Conservation (phyloP, 2,797 vertebrate genomes). For the Pangasius larnaudii region DNA sequence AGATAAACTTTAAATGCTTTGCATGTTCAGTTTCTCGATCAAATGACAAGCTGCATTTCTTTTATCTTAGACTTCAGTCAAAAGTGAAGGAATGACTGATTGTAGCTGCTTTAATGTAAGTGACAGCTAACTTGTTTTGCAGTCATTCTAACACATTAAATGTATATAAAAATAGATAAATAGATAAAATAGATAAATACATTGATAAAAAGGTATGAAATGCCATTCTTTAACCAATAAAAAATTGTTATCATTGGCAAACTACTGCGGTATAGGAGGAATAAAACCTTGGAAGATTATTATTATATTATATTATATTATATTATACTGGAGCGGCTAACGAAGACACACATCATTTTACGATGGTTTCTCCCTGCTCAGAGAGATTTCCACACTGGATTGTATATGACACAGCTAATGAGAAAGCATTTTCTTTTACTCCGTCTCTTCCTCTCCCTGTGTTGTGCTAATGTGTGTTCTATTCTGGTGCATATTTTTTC, state of each 20-base stretch:
- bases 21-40: neutral
- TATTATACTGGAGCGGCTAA: slow-evolving; percentile 24
- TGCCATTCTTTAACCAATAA: neutral
- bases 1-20: neutral
- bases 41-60: neutral
- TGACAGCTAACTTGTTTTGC: neutral
- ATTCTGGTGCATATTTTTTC: slow-evolving; percentile 13
- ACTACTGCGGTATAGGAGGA: neutral
- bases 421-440: slow-evolving; percentile 30
- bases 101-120: neutral
- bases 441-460: slow-evolving; percentile 16
- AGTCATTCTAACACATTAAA: neutral
- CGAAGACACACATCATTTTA: slow-evolving; percentile 36
- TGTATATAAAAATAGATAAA: neutral
- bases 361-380: slow-evolving; percentile 16
- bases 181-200: neutral
- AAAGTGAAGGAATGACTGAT: neutral
- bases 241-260: neutral
- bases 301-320: neutral
- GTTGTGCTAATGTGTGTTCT: slow-evolving; percentile 33
- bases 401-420: slow-evolving; percentile 49
- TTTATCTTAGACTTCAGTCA: neutral
- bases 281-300: neutral
- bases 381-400: slow-evolving; percentile 8
- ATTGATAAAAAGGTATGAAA: neutral